Conservation (phyloP, 2,888 invertebrate genomes). For the Pyrgus malvae region DNA sequence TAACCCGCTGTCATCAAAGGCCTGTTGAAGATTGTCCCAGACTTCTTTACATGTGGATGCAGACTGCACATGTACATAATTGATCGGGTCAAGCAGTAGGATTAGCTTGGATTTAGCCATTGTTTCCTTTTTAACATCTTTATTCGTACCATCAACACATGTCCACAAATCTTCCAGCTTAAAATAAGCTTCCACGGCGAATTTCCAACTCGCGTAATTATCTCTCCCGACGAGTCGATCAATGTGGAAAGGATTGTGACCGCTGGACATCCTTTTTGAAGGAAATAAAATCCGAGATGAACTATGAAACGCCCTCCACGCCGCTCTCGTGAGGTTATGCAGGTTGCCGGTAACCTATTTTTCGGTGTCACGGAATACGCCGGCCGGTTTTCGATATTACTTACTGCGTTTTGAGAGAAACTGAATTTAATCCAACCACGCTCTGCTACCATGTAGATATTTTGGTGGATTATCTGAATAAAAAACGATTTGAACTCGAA, state of each 20-base stretch:
- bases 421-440: neutral
- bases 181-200: conserved; percentile 22
- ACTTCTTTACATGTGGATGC: conserved; percentile 8
- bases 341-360: neutral
- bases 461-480: too few relatives aligned
- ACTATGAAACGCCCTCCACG: neutral
- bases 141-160: neutral
- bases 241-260: conserved; percentile 15
- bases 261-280: conserved; percentile 5
- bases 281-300: neutral
- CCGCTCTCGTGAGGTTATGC: neutral
- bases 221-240: conserved; percentile 23
- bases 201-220: conserved; percentile 23
- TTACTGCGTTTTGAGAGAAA: neutral
- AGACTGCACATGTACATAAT: conserved; percentile 14
- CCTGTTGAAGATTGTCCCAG: conserved; percentile 2
- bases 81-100: conserved; percentile 12
- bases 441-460: conserved; percentile 5
- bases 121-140: conserved; percentile 8
- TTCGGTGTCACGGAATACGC: neutral
- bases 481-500: too few relatives aligned
- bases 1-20: conserved; percentile 28
- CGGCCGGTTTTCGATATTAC: neutral
- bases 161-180: conserved; percentile 15
- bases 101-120: conserved; percentile 26